A percentile compares a stretch with the other conserved stretches of the same genome.
Evolutionary conservation across 1,140 invertebrate genomes (phyloP).

Genomic region (Conopomorpha cramerella): DNA sequence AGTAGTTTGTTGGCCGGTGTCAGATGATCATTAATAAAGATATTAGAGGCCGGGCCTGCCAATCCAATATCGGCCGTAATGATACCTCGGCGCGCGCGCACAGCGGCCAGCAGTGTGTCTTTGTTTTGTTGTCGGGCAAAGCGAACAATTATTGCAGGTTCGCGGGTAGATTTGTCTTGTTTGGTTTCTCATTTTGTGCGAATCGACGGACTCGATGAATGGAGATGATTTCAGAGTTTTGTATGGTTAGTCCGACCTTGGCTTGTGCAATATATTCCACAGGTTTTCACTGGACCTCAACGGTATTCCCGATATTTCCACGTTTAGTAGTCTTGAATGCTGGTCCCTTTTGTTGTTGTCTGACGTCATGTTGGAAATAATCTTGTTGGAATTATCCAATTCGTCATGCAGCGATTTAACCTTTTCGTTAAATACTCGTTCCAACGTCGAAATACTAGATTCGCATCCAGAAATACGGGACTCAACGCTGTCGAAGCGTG

Average conservation of each 20-base stretch:
- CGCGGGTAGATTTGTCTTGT: background rate
- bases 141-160: background rate
- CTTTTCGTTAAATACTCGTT: too few relatives aligned
- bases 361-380: too few relatives aligned
- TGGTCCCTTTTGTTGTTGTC: background rate
- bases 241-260: background rate
- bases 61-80: slow-evolving; percentile 1
- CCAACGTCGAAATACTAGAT: background rate
- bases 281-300: background rate
- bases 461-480: too few relatives aligned
- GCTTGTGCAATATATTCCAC: background rate
- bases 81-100: slow-evolving; percentile 1
- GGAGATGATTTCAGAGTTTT: background rate
- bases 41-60: background rate
- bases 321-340: background rate
- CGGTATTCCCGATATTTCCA: background rate
- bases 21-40: background rate
- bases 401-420: too few relatives aligned
- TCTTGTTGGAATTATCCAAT: too few relatives aligned
- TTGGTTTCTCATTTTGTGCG: too few relatives aligned
- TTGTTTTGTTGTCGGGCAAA: background rate
- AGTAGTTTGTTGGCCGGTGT: background rate
- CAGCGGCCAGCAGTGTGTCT: background rate
- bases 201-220: slow-evolving; percentile 2
- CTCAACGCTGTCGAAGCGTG: too few relatives aligned